These are phyloP conservation scores for Drosophila seguyi DNA, from an alignment of 1,140 invertebrate species.

Conservation along the genomic window DNA sequence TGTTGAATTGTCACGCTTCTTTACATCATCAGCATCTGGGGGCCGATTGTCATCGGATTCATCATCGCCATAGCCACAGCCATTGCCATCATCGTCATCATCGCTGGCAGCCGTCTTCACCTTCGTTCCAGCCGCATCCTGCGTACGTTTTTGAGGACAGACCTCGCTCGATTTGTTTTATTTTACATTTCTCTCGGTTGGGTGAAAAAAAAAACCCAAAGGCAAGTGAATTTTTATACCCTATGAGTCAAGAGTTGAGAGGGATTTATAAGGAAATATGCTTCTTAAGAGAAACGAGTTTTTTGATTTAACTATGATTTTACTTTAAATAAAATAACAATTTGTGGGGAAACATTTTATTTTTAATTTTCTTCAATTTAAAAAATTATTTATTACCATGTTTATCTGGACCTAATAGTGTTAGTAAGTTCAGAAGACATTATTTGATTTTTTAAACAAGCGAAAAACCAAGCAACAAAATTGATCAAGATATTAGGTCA, in stretches of 20 bases:
- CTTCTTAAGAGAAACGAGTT: background rate
- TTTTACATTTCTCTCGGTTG: slow-evolving; percentile 24
- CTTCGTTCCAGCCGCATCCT: slow-evolving; percentile 62
- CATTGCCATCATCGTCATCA: slow-evolving; percentile 8
- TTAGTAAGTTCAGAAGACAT: background rate
- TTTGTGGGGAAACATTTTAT: background rate
- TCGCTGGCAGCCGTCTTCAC: slow-evolving; percentile 30
- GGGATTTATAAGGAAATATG: background rate
- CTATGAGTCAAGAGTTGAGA: background rate
- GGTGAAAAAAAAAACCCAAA: slow-evolving; percentile 44
- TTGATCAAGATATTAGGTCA: background rate
- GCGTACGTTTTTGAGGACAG: slow-evolving; percentile 81
- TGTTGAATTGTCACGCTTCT: slow-evolving; percentile 79
- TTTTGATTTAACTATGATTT: background rate
- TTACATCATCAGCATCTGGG: slow-evolving; percentile 65
- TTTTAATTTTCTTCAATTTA: background rate
- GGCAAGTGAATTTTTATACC: slow-evolving; percentile 27
- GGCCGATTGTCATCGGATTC: slow-evolving; percentile 51
- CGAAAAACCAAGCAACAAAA: background rate
- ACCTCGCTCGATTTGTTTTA: slow-evolving; percentile 23
- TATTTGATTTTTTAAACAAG: background rate
- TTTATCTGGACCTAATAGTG: background rate
- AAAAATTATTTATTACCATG: background rate
- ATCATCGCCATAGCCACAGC: slow-evolving; percentile 48
- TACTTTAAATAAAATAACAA: background rate